These are phyloP conservation scores for Monoplex corrugatus DNA, from an alignment of 2,888 invertebrate species.

Conservation along the genomic window DNA sequence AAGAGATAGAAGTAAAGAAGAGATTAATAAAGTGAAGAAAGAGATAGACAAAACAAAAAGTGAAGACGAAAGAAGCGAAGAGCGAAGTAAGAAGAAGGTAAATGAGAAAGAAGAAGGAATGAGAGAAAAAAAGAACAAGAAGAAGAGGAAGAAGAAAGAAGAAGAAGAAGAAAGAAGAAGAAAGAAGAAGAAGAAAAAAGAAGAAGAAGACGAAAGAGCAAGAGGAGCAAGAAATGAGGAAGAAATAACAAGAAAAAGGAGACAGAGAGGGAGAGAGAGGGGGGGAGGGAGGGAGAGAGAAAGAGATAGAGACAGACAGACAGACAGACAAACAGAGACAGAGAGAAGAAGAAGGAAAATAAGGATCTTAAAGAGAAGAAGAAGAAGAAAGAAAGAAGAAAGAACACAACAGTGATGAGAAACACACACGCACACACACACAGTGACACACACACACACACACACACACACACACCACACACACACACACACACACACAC, in stretches of 20 bases:
- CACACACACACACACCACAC: too few species aligned
- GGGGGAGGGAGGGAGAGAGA: slow-evolving; percentile 23
- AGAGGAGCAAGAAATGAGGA: too few species aligned
- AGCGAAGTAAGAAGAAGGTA: neutral
- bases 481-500: too few species aligned
- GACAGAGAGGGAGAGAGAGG: slow-evolving; percentile 4
- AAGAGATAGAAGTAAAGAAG: neutral
- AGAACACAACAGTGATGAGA: too few species aligned
- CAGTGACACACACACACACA: too few species aligned
- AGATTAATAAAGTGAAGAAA: neutral
- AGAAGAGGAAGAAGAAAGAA: neutral
- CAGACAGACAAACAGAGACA: neutral
- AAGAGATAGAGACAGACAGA: slow-evolving; percentile 23
- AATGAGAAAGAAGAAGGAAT: neutral
- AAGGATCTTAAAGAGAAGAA: neutral
- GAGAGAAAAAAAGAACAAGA: neutral
- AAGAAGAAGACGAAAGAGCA: too few species aligned
- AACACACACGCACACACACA: too few species aligned
- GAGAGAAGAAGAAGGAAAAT: neutral
- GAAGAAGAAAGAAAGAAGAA: too few species aligned
- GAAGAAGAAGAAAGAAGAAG: neutral
- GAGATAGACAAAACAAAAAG: neutral
- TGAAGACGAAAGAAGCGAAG: too few species aligned
- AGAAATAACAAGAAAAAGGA: neutral
- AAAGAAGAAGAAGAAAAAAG: too few species aligned